Conservation (phyloP, 2,113 vertebrate species). For the Myotis lucifugus region DNA sequence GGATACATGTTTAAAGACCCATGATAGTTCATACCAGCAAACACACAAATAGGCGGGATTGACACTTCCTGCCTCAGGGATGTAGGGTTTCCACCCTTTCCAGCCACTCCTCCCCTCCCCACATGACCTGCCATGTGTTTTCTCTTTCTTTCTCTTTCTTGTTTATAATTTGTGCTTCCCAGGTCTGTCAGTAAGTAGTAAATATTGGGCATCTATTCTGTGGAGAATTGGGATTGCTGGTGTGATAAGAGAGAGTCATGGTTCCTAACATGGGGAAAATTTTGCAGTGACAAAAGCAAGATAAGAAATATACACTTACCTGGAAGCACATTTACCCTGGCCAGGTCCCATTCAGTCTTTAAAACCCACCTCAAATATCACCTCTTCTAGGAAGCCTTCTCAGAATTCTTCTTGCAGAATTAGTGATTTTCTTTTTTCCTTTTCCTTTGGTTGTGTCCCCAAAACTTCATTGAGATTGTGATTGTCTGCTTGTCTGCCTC, state of each 20-base stretch:
- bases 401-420: background rate
- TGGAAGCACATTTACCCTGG: background rate
- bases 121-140: background rate
- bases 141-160: background rate
- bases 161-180: background rate
- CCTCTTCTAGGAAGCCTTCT: background rate
- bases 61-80: conserved; percentile 27
- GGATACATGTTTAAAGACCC: background rate
- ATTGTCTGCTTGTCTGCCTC: background rate
- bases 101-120: fast-evolving
- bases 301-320: background rate
- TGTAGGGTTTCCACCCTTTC: background rate
- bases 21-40: background rate
- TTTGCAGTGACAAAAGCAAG: background rate
- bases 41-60: background rate
- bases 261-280: background rate
- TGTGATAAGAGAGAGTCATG: background rate
- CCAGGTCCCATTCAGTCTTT: background rate
- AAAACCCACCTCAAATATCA: background rate
- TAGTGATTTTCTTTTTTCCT: background rate
- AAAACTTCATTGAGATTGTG: background rate
- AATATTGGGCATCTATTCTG: background rate
- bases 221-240: background rate
- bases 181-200: background rate
- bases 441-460: background rate